A percentile compares a stretch with the other conserved stretches of the same genome.
phyloP scores from a whole-genome alignment of 2,888 invertebrate species.

The Bellardia pandia region DNA sequence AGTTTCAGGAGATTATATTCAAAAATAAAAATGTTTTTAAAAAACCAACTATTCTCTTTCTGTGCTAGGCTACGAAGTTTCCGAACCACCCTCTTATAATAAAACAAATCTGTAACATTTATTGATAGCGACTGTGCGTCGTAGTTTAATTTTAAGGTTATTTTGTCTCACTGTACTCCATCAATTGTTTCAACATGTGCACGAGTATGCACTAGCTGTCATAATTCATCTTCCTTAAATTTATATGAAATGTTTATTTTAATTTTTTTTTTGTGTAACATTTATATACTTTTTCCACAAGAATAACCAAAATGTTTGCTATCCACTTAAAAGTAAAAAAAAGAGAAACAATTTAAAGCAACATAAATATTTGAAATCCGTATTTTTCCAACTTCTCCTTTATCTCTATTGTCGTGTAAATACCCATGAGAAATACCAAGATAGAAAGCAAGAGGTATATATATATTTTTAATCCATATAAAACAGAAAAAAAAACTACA shows the following conservation, averaged over 20 bases:
- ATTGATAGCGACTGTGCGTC: no score
- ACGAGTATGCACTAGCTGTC: constrained; percentile 9
- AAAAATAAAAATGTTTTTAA: no score
- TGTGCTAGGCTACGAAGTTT: no score
- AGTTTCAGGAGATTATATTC: no score
- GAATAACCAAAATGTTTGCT: constrained; percentile 26
- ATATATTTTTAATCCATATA: not conserved
- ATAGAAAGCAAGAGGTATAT: not conserved
- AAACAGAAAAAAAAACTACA: not conserved
- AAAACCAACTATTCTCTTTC: no score
- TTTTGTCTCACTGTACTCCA: not conserved
- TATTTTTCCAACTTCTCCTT: not conserved
- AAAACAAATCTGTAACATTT: no score
- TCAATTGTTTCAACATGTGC: not conserved
- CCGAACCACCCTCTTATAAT: no score
- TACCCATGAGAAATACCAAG: constrained; percentile 3
- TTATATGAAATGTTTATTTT: not conserved
- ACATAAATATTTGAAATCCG: not conserved
- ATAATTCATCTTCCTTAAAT: constrained; percentile 37
- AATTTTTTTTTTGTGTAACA: not conserved
- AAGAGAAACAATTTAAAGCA: constrained; percentile 15
- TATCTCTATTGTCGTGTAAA: constrained; percentile 3
- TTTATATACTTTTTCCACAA: constrained; percentile 4
- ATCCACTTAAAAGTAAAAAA: constrained; percentile 15
- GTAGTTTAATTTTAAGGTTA: no score